These are phyloP conservation scores for Brevimyrus niger DNA, from an alignment of 2,113 vertebrate species.

Conservation along the genomic window DNA sequence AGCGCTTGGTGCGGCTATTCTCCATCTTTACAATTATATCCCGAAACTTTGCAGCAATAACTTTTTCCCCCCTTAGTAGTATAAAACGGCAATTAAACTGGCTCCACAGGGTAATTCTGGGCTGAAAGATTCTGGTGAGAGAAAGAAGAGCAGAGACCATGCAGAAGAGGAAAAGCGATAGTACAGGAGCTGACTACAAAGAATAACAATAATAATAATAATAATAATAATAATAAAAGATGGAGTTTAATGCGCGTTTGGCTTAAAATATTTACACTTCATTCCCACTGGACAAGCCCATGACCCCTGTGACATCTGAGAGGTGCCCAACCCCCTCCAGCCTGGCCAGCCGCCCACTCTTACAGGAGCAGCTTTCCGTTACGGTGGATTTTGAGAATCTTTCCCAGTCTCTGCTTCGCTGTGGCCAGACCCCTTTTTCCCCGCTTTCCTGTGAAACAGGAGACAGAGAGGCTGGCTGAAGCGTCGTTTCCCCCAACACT, in stretches of 20 bases:
- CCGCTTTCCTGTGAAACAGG: constrained; percentile 49
- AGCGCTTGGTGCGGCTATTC: neutral
- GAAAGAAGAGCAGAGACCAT: neutral
- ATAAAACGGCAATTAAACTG: neutral
- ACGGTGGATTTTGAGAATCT: constrained; percentile 67
- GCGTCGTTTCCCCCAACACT: neutral
- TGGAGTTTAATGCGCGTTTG: neutral
- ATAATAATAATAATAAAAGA: neutral
- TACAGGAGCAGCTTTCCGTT: constrained; percentile 65
- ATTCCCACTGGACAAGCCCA: neutral
- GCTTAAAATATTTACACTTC: constrained; percentile 1
- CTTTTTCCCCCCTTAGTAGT: neutral
- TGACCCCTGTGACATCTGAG: neutral
- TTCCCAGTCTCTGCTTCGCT: constrained; percentile 61
- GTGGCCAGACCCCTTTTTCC: constrained; percentile 65
- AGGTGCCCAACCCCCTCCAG: neutral
- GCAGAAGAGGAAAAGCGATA: neutral
- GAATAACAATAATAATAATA: neutral
- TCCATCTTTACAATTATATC: neutral
- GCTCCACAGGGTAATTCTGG: neutral
- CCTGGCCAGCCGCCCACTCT: neutral
- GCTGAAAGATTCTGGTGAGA: neutral
- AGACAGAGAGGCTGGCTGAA: neutral
- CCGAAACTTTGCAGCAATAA: neutral
- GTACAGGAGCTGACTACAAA: neutral